Evolutionary conservation across 2,888 invertebrate species (phyloP).

Genomic region (Zaprionus lineosus): DNA sequence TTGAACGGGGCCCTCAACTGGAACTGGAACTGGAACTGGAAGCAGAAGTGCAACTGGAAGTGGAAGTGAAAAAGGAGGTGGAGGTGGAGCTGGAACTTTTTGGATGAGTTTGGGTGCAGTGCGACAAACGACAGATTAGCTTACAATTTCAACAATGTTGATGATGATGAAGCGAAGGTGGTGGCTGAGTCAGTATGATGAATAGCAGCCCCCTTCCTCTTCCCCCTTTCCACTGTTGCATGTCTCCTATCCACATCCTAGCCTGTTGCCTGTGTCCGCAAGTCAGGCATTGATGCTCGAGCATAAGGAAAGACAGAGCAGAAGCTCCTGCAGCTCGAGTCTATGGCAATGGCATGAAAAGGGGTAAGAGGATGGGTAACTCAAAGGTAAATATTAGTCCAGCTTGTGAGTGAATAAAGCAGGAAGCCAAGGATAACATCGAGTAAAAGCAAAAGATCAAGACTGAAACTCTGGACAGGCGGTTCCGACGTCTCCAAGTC

Average conservation of each 20-base stretch:
- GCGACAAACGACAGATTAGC: slow-evolving; percentile 55
- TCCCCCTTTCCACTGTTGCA: too few species aligned
- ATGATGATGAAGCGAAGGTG: slow-evolving; percentile 19
- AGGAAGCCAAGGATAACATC: slow-evolving; percentile 29
- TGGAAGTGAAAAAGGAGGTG: background rate
- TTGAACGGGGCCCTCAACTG: background rate
- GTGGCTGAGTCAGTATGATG: background rate
- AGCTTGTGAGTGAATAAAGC: slow-evolving; percentile 27
- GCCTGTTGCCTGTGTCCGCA: background rate
- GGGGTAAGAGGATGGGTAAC: too few species aligned
- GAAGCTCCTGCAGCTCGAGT: too few species aligned
- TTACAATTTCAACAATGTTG: slow-evolving; percentile 56
- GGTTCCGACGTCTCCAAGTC: background rate
- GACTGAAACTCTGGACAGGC: background rate
- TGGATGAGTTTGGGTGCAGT: slow-evolving; percentile 24
- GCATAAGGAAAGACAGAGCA: background rate
- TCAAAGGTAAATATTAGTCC: slow-evolving; percentile 49
- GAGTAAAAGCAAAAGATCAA: slow-evolving; percentile 9
- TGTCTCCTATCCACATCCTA: too few species aligned
- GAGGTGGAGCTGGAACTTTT: slow-evolving; percentile 8
- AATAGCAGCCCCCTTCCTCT: background rate
- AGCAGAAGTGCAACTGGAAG: background rate
- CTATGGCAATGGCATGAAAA: too few species aligned
- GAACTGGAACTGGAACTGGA: slow-evolving; percentile 14
- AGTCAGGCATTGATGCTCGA: background rate